Evolutionary conservation across 2,797 vertebrate genomes (phyloP).

Genomic region (Myotis pilosus): DNA sequence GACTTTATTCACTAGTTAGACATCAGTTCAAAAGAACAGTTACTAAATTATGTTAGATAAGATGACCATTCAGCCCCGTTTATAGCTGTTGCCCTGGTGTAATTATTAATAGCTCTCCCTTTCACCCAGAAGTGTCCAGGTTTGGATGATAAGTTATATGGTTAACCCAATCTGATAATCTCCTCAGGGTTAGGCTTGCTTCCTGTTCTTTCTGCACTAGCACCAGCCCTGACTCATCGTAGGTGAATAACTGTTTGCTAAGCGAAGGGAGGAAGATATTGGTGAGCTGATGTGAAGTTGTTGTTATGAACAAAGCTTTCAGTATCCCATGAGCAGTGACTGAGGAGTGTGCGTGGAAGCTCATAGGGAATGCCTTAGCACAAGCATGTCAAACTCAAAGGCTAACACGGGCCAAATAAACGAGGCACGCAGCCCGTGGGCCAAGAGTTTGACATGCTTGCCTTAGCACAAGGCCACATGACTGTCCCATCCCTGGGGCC

Average conservation of each 20-base stretch:
- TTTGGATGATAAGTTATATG: background rate
- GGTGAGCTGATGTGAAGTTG: background rate
- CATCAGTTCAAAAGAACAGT: slow-evolving; percentile 28
- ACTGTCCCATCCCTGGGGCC: too few relatives aligned
- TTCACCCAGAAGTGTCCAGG: background rate
- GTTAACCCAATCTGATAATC: background rate
- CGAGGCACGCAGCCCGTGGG: fast-evolving
- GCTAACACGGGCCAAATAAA: too few relatives aligned
- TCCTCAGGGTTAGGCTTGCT: background rate
- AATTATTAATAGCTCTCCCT: slow-evolving; percentile 47
- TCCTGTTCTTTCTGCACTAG: background rate
- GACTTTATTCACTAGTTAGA: slow-evolving; percentile 52
- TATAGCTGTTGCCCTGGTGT: background rate
- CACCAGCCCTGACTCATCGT: background rate
- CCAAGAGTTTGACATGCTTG: background rate
- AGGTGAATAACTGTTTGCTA: background rate
- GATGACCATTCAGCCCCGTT: background rate
- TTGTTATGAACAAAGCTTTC: background rate
- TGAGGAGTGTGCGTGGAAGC: background rate
- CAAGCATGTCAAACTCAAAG: too few relatives aligned
- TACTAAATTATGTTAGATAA: background rate
- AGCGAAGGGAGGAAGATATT: background rate
- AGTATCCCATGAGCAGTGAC: background rate
- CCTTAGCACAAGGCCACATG: background rate
- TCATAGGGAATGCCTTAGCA: background rate